A percentile compares a stretch with the other conserved stretches of the same genome.
These are phyloP conservation scores for Cybosia mesomella DNA, from an alignment of 2,888 invertebrate species.

Conservation along the genomic window DNA sequence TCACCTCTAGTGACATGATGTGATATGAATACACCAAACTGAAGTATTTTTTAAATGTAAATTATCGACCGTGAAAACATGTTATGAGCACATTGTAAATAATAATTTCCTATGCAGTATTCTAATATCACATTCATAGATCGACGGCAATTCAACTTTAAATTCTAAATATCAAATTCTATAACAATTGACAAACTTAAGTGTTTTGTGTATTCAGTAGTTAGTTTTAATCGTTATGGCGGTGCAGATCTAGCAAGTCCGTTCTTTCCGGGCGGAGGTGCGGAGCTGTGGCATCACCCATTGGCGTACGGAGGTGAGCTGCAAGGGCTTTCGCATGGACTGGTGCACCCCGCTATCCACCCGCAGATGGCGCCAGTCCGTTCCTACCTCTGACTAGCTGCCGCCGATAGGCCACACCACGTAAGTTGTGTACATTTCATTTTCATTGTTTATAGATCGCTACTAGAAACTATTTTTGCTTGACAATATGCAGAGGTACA, in stretches of 20 bases:
- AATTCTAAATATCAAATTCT: constrained; percentile 17
- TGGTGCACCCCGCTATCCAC: constrained; percentile 98
- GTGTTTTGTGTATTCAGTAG: constrained; percentile 30
- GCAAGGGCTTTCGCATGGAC: constrained; percentile 94
- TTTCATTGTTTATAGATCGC: not conserved
- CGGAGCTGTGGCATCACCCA: constrained; percentile 98
- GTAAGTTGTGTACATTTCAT: constrained; percentile 69
- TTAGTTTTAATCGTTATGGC: constrained; percentile 45
- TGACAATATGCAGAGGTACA: not conserved
- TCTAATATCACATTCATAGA: constrained; percentile 56
- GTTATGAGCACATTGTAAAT: constrained; percentile 78
- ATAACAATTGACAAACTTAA: constrained; percentile 48
- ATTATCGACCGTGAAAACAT: constrained; percentile 70
- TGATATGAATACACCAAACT: not conserved
- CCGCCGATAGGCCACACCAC: constrained; percentile 92
- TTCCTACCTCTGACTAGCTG: constrained; percentile 99
- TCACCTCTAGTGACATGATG: constrained; percentile 23
- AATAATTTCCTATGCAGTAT: constrained; percentile 64
- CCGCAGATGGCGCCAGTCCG: constrained; percentile 98
- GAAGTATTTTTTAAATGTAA: not conserved
- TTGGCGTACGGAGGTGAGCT: constrained; percentile 93
- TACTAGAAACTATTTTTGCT: not conserved
- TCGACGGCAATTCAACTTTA: constrained; percentile 35
- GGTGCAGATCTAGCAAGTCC: constrained; percentile 96
- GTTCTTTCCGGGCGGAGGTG: constrained; percentile 95